These are phyloP conservation scores for Ornithoptera priamus DNA, from an alignment of 2,888 invertebrate species.

Conservation along the genomic window DNA sequence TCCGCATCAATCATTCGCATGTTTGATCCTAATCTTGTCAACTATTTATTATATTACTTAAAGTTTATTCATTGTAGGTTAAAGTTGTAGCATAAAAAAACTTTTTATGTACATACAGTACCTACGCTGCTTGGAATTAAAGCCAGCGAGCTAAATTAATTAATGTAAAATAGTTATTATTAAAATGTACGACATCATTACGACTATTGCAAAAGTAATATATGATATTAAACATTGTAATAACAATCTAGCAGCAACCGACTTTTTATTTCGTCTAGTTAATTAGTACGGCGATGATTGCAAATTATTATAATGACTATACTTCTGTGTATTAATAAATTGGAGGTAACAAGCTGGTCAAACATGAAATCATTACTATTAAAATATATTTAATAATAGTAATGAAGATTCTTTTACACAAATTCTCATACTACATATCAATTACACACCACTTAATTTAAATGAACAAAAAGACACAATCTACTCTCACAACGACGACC, in stretches of 20 bases:
- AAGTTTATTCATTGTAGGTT: not conserved
- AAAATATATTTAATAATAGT: not conserved
- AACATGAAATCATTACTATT: not conserved
- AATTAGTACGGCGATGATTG: not conserved
- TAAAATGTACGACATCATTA: not conserved
- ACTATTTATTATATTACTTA: not conserved
- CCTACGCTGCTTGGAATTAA: not conserved
- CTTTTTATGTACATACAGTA: not conserved
- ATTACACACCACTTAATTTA: too few relatives aligned
- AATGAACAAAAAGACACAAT: too few relatives aligned
- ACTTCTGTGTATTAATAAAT: not conserved
- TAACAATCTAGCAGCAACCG: not conserved
- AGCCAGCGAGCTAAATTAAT: not conserved
- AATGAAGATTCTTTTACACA: too few relatives aligned
- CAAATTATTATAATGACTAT: constrained; percentile 3
- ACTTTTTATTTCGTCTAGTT: constrained; percentile 3
- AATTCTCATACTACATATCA: too few relatives aligned
- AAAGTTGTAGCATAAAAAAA: not conserved
- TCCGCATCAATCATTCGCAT: too few relatives aligned
- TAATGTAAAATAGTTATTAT: not conserved
- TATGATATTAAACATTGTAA: constrained; percentile 9
- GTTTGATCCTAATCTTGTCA: too few relatives aligned
- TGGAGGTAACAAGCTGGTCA: not conserved
- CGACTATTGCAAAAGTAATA: constrained; percentile 6
- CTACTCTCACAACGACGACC: too few relatives aligned